Evolutionary conservation across 2,113 vertebrate species (phyloP).

Genomic region (Crotalus tigris): DNA sequence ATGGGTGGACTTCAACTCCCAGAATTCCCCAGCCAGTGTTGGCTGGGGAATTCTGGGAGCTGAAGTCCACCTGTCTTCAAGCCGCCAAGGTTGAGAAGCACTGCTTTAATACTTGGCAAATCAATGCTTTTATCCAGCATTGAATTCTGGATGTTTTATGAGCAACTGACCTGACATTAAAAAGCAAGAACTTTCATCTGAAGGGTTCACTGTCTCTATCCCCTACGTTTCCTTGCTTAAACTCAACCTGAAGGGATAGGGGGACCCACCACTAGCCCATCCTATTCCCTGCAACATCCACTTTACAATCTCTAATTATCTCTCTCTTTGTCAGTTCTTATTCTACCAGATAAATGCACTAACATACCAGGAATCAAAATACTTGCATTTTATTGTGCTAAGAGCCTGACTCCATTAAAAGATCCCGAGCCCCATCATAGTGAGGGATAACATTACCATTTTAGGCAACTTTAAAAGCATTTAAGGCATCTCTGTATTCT

Average conservation of each 20-base stretch:
- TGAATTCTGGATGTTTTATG: not conserved
- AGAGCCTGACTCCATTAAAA: not conserved
- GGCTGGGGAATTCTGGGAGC: too few relatives aligned
- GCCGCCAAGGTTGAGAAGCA: too few relatives aligned
- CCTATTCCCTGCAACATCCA: not conserved
- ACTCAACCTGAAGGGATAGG: not conserved
- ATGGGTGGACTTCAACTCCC: too few relatives aligned
- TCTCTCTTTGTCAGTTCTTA: not conserved
- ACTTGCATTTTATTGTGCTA: not conserved
- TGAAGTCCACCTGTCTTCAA: too few relatives aligned
- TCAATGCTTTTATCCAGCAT: not conserved
- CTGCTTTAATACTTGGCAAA: not conserved
- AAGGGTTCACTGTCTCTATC: not conserved
- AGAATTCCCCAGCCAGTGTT: too few relatives aligned
- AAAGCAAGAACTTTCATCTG: not conserved
- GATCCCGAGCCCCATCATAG: not conserved
- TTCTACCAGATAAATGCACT: not conserved
- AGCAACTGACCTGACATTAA: not conserved
- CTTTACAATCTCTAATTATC: not conserved
- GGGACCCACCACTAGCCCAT: not conserved
- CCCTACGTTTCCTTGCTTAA: not conserved
- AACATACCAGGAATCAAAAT: not conserved
- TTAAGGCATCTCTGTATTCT: not conserved
- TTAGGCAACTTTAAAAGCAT: not conserved
- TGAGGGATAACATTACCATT: not conserved